Percentiles rank a stretch among this genome's conserved stretches.
These are phyloP conservation scores for Laterallus jamaicensis DNA, from an alignment of 2,113 vertebrate genomes.

Conservation along the genomic window DNA sequence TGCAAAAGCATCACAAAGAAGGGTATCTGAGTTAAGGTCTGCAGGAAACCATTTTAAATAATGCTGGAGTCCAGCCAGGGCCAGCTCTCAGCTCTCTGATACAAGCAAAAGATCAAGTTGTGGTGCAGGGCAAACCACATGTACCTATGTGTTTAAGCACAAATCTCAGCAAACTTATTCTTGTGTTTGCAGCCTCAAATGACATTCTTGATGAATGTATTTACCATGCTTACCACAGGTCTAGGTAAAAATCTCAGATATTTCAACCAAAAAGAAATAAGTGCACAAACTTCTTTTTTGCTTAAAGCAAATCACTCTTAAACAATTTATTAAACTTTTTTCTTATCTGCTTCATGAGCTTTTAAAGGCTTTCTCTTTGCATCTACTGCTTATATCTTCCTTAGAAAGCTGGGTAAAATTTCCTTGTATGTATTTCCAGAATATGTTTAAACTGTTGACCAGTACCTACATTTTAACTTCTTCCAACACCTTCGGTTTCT, in stretches of 20 bases:
- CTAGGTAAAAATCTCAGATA: neutral
- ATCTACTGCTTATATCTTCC: neutral
- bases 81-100: neutral
- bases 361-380: neutral
- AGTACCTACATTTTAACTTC: neutral
- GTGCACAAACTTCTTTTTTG: neutral
- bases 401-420: neutral
- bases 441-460: neutral
- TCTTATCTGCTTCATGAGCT: neutral
- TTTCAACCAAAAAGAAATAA: neutral
- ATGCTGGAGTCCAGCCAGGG: neutral
- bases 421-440: neutral
- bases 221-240: neutral
- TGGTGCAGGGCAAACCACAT: neutral
- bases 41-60: neutral
- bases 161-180: neutral
- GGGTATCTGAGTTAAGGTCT: neutral
- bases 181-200: neutral
- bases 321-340: neutral
- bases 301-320: neutral
- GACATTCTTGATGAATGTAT: neutral
- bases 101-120: neutral
- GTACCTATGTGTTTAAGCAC: neutral
- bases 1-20: neutral
- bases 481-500: neutral